phyloP scores from a whole-genome alignment of 2,797 vertebrate species.

The Chaetodon trifasciatus region DNA sequence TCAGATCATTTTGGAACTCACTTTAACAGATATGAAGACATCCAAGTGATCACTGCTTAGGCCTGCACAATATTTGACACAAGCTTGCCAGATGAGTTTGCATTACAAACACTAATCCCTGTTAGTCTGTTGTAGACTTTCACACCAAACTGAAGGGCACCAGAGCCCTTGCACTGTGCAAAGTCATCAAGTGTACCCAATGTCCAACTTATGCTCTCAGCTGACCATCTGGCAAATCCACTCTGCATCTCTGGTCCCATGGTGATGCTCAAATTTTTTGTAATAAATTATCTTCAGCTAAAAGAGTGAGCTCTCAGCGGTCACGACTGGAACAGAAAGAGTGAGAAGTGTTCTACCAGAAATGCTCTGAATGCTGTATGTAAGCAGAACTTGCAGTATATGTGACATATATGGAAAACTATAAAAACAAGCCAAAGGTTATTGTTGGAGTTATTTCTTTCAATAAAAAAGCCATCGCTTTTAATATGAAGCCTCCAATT shows the following conservation, averaged over 20 bases:
- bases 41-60: neutral
- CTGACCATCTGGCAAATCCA: conserved; percentile 43
- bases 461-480: neutral
- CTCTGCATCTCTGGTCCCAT: conserved; percentile 30
- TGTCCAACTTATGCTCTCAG: conserved; percentile 33
- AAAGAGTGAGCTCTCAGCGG: conserved; percentile 4
- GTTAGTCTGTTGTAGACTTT: neutral
- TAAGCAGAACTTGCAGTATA: neutral
- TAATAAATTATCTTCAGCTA: conserved; percentile 38
- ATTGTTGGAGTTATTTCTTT: neutral
- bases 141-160: conserved; percentile 16
- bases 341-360: neutral
- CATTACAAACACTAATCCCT: neutral
- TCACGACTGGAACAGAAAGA: neutral
- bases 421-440: neutral
- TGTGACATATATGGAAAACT: neutral
- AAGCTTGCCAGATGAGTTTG: neutral
- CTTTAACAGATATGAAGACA: neutral
- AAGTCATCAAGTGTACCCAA: conserved; percentile 44
- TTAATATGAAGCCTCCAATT: neutral
- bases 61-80: neutral
- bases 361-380: neutral
- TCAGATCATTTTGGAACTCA: neutral
- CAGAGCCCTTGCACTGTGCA: conserved; percentile 11
- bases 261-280: conserved; percentile 20